Percentiles rank a stretch among this genome's conserved stretches.
phyloP scores from a whole-genome alignment of 2,797 vertebrate species.

The Cuculus canorus region DNA sequence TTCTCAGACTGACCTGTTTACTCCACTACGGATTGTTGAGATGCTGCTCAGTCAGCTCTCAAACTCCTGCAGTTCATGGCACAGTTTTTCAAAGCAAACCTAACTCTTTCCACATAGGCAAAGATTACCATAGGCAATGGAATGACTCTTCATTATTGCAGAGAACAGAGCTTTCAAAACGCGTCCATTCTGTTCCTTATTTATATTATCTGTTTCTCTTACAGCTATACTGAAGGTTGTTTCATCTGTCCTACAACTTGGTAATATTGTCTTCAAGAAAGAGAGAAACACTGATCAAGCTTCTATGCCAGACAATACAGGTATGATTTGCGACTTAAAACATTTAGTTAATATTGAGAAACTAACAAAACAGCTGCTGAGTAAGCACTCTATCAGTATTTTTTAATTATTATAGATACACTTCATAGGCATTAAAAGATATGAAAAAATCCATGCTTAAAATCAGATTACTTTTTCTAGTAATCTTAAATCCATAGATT shows the following conservation, averaged over 20 bases:
- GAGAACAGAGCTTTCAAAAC: background rate
- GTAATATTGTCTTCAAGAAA: slow-evolving; percentile 97
- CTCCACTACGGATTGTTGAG: background rate
- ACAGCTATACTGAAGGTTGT: slow-evolving; percentile 92
- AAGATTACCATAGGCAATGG: background rate
- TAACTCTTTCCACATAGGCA: background rate
- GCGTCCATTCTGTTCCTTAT: background rate
- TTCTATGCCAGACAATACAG: slow-evolving; percentile 97
- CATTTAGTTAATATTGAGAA: background rate
- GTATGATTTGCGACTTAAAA: slow-evolving; percentile 68
- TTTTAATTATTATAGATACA: background rate
- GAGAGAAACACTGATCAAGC: slow-evolving; percentile 98
- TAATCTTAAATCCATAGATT: background rate
- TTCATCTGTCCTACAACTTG: slow-evolving; percentile 93
- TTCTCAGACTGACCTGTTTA: background rate
- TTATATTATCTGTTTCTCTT: background rate
- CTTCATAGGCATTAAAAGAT: background rate
- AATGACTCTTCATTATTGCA: background rate
- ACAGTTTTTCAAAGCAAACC: background rate
- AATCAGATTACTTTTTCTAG: background rate
- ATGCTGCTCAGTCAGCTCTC: background rate
- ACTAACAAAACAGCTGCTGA: background rate
- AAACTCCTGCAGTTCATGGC: background rate
- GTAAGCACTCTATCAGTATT: background rate
- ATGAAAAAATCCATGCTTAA: background rate